Conservation (phyloP, 2,113 vertebrate species). For the Rallus limicola region DNA sequence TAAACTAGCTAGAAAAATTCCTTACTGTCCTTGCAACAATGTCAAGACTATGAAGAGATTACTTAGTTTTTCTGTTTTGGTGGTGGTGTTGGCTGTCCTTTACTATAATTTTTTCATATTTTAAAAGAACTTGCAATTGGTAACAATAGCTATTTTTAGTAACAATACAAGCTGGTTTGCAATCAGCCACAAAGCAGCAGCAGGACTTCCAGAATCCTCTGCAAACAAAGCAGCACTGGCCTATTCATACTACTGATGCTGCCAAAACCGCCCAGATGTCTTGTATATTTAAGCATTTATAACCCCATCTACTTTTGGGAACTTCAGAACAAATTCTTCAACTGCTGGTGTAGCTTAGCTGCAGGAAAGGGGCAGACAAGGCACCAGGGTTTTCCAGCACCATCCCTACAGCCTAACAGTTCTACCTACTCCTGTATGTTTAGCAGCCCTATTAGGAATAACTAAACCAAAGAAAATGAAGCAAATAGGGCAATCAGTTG, state of each 20-base stretch:
- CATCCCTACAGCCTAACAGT: neutral
- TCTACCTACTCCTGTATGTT: neutral
- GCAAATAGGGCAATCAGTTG: neutral
- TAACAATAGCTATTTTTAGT: neutral
- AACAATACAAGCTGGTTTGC: neutral
- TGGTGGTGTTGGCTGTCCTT: neutral
- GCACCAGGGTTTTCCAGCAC: neutral
- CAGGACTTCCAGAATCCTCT: conserved; percentile 12
- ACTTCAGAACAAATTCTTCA: neutral
- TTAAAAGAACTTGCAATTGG: neutral
- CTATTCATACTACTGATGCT: neutral
- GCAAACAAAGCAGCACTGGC: neutral
- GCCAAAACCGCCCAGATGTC: neutral
- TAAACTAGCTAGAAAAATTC: neutral
- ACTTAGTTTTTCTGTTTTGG: neutral
- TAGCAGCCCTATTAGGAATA: neutral
- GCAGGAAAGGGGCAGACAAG: neutral
- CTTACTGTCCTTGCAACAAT: neutral
- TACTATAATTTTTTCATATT: neutral
- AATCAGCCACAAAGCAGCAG: neutral
- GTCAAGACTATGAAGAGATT: neutral
- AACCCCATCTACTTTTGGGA: neutral
- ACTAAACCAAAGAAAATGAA: neutral
- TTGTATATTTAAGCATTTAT: neutral
- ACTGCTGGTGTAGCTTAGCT: neutral